Percentiles rank a stretch among this genome's conserved stretches.
Evolutionary conservation across 2,888 invertebrate species (phyloP).

Genomic region (Platycheirus albimanus): DNA sequence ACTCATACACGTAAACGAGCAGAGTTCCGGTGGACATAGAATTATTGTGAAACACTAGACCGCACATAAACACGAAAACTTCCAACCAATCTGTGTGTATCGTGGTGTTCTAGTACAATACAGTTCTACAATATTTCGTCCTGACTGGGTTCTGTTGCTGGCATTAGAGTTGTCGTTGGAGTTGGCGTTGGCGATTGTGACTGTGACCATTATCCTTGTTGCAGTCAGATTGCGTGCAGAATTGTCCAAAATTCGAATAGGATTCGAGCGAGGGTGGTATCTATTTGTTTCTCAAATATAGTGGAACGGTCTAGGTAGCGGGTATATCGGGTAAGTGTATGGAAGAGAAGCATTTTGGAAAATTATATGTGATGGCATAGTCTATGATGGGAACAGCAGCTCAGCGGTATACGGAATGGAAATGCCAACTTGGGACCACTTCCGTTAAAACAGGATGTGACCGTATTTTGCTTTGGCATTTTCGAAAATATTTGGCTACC

Average conservation of each 20-base stretch:
- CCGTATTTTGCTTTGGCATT: conserved; percentile 68
- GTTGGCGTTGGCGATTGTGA: conserved; percentile 27
- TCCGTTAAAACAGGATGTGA: conserved; percentile 70
- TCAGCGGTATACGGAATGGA: conserved; percentile 60
- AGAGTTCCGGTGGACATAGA: conserved; percentile 70
- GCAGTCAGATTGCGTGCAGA: conserved; percentile 71
- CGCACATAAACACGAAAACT: conserved; percentile 71
- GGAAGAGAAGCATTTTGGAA: conserved; percentile 45
- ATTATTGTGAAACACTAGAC: conserved; percentile 71
- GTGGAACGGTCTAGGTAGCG: not conserved
- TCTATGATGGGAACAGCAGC: conserved; percentile 13
- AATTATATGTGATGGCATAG: conserved; percentile 54
- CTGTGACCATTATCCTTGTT: conserved; percentile 69
- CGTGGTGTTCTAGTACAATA: conserved; percentile 28
- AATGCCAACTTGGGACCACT: conserved; percentile 67
- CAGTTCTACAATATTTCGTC: conserved; percentile 24
- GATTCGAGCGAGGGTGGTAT: conserved; percentile 33
- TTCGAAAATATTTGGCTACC: conserved; percentile 62
- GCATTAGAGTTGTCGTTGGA: no score
- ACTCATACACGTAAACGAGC: conserved; percentile 37
- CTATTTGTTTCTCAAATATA: conserved; percentile 45
- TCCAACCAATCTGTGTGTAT: conserved; percentile 64
- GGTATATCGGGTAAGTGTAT: not conserved
- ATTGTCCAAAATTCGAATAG: conserved; percentile 47
- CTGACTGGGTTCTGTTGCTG: no score